A percentile compares a stretch with the other conserved stretches of the same genome.
These are phyloP conservation scores for Acrobasis suavella DNA, from an alignment of 2,888 invertebrate species.

Conservation along the genomic window DNA sequence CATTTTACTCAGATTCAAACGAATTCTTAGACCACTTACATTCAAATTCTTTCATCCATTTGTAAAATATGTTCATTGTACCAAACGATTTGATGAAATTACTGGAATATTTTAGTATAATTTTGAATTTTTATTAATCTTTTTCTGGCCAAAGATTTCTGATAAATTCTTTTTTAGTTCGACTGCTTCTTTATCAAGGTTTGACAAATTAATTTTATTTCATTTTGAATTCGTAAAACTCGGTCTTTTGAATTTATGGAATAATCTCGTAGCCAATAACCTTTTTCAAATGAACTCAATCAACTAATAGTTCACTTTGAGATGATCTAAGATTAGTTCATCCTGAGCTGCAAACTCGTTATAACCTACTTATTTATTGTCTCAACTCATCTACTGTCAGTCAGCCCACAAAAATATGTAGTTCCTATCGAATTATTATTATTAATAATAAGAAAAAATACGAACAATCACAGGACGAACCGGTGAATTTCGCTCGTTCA, in stretches of 20 bases:
- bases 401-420: too few relatives aligned
- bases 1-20: neutral
- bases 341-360: too few relatives aligned
- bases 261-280: neutral
- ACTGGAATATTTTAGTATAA: neutral
- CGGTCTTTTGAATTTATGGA: neutral
- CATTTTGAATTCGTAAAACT: neutral
- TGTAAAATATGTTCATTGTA: slow-evolving; percentile 1
- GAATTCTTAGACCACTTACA: neutral
- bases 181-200: neutral
- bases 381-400: too few relatives aligned
- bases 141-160: neutral
- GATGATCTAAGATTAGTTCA: too few relatives aligned
- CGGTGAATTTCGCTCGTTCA: too few relatives aligned
- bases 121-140: neutral
- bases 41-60: neutral
- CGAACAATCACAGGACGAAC: too few relatives aligned
- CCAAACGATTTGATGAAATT: neutral
- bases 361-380: too few relatives aligned
- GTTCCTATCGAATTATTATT: too few relatives aligned
- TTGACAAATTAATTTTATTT: neutral
- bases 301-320: too few relatives aligned
- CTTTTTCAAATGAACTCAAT: too few relatives aligned
- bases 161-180: neutral
- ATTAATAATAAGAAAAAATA: too few relatives aligned